Base-by-base conservation (phyloP, 2,113 vertebrate species). In the Nipponia nippon region DNA sequence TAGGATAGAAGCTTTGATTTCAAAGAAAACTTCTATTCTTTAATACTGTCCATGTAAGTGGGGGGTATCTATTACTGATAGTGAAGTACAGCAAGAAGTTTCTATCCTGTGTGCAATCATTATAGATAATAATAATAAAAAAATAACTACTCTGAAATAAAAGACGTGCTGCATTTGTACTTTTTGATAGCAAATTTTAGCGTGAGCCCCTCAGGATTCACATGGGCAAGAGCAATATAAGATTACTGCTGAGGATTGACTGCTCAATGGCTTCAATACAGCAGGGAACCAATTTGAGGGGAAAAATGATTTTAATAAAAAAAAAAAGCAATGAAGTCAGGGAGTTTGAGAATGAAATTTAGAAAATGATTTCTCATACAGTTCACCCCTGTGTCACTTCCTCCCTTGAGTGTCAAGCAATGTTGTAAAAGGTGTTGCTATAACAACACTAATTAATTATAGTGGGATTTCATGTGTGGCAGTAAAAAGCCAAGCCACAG, bases 401-500 rank as follows among this genome's bases (percentile, higher is more conserved):
- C 34, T 95, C 66, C 50, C 90, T 40, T 93, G 91, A 73, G 65
- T 93, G 82, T 89, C 94, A 93, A 96, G 79, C 58, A 95, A 82
- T 79, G 55, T 86, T 97, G 91, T 78, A 84, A 96, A 97, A 96
- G 58, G n/a, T 96, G 95, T 97, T 98, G 89, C 93, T 96, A 94
- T 97, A 97, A 97, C 93, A 97, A 95, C 95, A 81, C 70, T 98
- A 97, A 98, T 98, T 98, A 98, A 97, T 97, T 97, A 95, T 92
- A 93, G 70, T 66, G 83, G 71, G 83, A 97, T 97, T 98, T 97
- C 62, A 91, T 90, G 70, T 78, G 56, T 83, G 78, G 63, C 65
- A 97, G 80, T 69, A 92, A 94, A 93, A 78, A 98, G 36, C n/a
- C 86, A 94, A 92, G 86, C 66, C 75, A 79, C 67, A 44, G 78